Base-by-base conservation (phyloP, 2,888 invertebrate genomes). In the Axea sp. region DNA sequence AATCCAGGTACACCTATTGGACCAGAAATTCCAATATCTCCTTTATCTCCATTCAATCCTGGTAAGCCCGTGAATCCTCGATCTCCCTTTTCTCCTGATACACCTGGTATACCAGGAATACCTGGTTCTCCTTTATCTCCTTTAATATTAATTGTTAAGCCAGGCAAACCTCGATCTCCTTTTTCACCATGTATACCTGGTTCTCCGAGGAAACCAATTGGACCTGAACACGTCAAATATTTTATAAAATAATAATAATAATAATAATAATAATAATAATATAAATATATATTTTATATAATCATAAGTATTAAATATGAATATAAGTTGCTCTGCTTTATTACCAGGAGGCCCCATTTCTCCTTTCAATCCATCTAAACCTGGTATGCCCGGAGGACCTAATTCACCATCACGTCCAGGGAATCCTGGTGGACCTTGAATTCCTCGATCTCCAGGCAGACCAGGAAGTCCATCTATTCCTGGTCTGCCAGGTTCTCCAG, bases 391-490 rank as follows among this genome's bases (percentile, higher is more conserved):
- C 1, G 91, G 88, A n/a, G 89, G 82, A 37, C 96, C 96, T 64
- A 86, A 88, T 59, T 93, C 92, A 53, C 96, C 96, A 83, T 91
- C 93, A 19, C 88, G 88, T 2, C 96, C 96, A 43, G 91, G 90
- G 33, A 89, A 89, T 7, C 96, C 96, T 9, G 87, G 82, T 9
- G 87, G 81, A 31, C 95, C 95, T 0, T 89, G 88, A 0, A 89
- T 83, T 55, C 95, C 95, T 7, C 86, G 82, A 0, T 90, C 89
- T 19, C 95, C 95, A 68, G 89, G 89, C 65, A 82, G 83, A 0
- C 94, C 94, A 2, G 91, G 90, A 17, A 87, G 62, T 12, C 93
- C 93, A 78, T 92, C 90, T 15, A 90, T 79, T 22, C 93, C 93
- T 45, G 92, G 91, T 49, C 86, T 75, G 4, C 93, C 93, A 26